Evolutionary conservation across 2,113 vertebrate genomes (phyloP).

Genomic region (Lepidiolamprologus cunningtoni): DNA sequence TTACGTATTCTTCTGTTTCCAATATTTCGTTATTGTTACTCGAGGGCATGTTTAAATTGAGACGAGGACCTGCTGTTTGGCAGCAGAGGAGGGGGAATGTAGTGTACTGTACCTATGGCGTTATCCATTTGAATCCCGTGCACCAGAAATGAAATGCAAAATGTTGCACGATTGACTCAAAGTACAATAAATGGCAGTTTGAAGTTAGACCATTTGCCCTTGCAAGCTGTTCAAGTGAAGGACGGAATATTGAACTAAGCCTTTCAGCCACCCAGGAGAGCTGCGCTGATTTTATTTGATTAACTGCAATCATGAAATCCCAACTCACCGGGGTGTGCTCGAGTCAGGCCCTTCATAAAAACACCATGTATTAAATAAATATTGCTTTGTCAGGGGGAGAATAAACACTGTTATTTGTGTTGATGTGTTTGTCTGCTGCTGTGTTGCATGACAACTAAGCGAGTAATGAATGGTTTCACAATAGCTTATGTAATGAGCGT

Average conservation of each 20-base stretch:
- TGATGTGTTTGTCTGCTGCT: neutral
- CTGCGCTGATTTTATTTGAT: slow-evolving; percentile 23
- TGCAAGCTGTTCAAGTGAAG: neutral
- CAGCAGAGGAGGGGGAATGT: neutral
- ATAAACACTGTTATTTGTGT: neutral
- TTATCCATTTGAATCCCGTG: neutral
- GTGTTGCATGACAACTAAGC: neutral
- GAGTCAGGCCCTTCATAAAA: neutral
- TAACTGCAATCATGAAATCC: slow-evolving; percentile 32
- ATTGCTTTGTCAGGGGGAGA: neutral
- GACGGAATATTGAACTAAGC: neutral
- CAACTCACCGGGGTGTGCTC: neutral
- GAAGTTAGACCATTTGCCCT: neutral
- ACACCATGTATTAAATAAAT: neutral
- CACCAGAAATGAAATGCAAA: neutral
- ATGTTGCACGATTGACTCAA: neutral
- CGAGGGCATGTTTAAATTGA: slow-evolving; percentile 18
- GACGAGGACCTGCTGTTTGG: neutral
- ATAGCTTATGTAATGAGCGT: neutral
- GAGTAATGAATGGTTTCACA: neutral
- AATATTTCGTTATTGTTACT: slow-evolving; percentile 42
- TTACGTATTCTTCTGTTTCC: slow-evolving; percentile 25
- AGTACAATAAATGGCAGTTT: neutral
- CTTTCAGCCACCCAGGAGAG: neutral
- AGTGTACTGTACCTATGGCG: neutral